Conservation (phyloP, 2,113 vertebrate species). For the Ciconia stormi region DNA sequence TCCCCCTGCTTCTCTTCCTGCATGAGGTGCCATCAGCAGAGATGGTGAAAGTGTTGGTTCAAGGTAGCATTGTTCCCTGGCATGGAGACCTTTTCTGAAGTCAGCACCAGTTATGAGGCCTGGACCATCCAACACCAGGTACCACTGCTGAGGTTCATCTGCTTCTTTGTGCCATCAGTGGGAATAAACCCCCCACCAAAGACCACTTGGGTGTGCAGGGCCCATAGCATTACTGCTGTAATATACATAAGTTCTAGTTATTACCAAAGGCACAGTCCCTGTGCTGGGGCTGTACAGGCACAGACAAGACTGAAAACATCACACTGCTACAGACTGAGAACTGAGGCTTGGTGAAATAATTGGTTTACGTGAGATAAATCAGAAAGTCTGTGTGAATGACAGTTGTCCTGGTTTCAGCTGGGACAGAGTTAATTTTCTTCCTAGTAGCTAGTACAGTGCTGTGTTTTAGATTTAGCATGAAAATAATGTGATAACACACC, state of each 20-base stretch:
- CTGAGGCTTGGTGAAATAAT: neutral
- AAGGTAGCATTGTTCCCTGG: neutral
- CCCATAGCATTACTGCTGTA: too few relatives aligned
- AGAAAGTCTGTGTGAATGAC: neutral
- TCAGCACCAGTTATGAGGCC: neutral
- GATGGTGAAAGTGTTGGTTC: neutral
- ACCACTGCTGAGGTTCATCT: neutral
- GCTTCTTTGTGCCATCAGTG: neutral
- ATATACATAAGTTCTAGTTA: neutral
- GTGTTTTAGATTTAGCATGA: too few relatives aligned
- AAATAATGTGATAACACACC: too few relatives aligned
- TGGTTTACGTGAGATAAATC: neutral
- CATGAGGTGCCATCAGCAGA: slow-evolving; percentile 7
- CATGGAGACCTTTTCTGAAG: neutral
- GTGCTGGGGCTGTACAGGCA: neutral
- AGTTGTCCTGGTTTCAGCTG: too few relatives aligned
- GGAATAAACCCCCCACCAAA: neutral
- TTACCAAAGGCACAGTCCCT: neutral
- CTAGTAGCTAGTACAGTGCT: too few relatives aligned
- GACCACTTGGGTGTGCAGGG: neutral
- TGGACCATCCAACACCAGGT: neutral
- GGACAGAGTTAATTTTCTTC: too few relatives aligned
- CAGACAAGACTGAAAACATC: neutral
- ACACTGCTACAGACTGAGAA: neutral
- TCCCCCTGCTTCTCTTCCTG: slow-evolving; percentile 41